Conservation (phyloP, 2,888 invertebrate species). For the Lasioglossum vierecki region DNA sequence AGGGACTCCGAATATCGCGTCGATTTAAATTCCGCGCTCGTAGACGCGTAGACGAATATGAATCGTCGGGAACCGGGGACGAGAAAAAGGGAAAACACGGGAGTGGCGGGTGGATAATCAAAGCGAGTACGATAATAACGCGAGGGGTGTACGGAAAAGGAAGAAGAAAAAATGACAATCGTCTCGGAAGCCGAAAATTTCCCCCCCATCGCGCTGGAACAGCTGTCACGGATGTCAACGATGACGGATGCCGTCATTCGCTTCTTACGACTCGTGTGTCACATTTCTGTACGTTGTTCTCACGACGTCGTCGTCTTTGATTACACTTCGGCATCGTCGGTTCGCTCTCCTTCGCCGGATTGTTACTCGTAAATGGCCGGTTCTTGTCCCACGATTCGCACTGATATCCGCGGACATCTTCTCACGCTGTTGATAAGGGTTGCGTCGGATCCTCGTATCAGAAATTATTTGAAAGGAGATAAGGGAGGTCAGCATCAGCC, state of each 20-base stretch:
- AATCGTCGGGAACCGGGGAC: neutral
- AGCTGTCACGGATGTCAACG: neutral
- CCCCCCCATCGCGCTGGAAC: neutral
- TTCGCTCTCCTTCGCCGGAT: neutral
- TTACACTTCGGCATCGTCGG: slow-evolving; percentile 44
- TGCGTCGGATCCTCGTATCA: slow-evolving; percentile 34
- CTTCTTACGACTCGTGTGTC: neutral
- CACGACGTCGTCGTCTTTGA: slow-evolving; percentile 26
- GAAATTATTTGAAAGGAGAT: slow-evolving; percentile 55
- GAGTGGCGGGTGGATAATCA: slow-evolving; percentile 60
- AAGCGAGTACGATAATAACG: slow-evolving; percentile 51
- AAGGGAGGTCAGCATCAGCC: slow-evolving; percentile 18
- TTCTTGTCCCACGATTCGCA: slow-evolving; percentile 36
- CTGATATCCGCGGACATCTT: slow-evolving; percentile 16
- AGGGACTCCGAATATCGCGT: neutral
- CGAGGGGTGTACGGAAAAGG: slow-evolving; percentile 4
- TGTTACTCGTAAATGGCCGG: slow-evolving; percentile 25
- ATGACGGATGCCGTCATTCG: neutral
- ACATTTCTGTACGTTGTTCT: slow-evolving; percentile 9
- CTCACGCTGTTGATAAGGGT: slow-evolving; percentile 42
- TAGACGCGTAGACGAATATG: slow-evolving; percentile 14
- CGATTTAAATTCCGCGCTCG: neutral
- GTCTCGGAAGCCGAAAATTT: neutral
- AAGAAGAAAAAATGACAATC: neutral
- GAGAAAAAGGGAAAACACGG: slow-evolving; percentile 1